A percentile compares a stretch with the other conserved stretches of the same genome.
Evolutionary conservation across 2,888 invertebrate genomes (phyloP).

Genomic region (Philereme vetulata): DNA sequence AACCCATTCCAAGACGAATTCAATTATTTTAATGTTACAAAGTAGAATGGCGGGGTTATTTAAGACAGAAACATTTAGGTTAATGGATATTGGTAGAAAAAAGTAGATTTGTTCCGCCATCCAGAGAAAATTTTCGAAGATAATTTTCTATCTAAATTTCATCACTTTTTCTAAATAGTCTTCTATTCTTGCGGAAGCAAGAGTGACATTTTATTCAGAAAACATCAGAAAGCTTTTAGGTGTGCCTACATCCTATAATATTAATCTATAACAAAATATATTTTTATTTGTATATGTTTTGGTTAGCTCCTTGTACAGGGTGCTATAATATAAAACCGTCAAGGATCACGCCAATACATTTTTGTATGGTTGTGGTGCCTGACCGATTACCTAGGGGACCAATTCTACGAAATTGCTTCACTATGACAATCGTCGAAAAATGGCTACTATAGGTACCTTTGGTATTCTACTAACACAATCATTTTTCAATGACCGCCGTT

Average conservation of each 20-base stretch:
- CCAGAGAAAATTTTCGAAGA: slow-evolving; percentile 16
- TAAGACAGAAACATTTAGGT: slow-evolving; percentile 45
- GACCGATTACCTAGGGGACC: not conserved
- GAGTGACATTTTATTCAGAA: slow-evolving; percentile 9
- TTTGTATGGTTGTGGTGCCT: too few species aligned
- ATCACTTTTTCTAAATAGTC: slow-evolving; percentile 19
- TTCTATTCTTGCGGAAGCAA: slow-evolving; percentile 10
- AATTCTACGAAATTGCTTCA: too few species aligned
- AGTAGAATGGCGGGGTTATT: slow-evolving; percentile 43
- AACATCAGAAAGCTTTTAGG: slow-evolving; percentile 24
- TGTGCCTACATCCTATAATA: too few species aligned
- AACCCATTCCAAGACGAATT: slow-evolving; percentile 42
- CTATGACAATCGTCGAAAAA: too few species aligned
- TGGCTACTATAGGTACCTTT: too few species aligned
- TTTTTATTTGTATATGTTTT: too few species aligned
- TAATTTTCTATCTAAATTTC: slow-evolving; percentile 12
- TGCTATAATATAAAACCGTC: not conserved
- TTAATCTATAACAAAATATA: too few species aligned
- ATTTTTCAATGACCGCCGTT: too few species aligned
- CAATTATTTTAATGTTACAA: slow-evolving; percentile 46
- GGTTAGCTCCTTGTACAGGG: too few species aligned
- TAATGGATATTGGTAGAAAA: slow-evolving; percentile 43
- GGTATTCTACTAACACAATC: too few species aligned
- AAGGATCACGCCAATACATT: too few species aligned
- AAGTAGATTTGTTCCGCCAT: slow-evolving; percentile 38